Conservation (phyloP, 2,113 vertebrate genomes). For the Anoura caudifer region DNA sequence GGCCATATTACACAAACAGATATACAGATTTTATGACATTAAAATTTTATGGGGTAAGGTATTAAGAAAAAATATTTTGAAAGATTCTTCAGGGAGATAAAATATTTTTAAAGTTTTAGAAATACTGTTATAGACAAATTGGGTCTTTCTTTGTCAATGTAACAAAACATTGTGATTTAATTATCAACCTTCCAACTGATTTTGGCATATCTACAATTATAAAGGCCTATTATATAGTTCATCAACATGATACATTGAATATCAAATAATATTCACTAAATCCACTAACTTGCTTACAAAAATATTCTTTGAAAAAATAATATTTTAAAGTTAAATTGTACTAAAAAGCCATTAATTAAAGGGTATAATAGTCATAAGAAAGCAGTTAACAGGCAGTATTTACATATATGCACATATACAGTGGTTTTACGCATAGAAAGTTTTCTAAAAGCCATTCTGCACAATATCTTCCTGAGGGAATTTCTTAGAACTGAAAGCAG, state of each 20-base stretch:
- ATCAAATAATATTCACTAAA: neutral
- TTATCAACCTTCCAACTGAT: neutral
- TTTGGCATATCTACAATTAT: neutral
- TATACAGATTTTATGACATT: neutral
- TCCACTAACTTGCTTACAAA: neutral
- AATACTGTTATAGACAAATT: neutral
- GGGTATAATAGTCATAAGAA: neutral
- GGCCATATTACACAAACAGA: neutral
- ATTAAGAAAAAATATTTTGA: neutral
- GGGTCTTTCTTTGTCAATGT: neutral
- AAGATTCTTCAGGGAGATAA: neutral
- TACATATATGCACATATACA: neutral
- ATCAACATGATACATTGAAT: neutral
- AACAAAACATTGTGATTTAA: neutral
- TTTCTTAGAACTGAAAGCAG: neutral
- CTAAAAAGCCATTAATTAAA: neutral
- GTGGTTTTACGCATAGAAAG: neutral
- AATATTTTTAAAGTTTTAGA: neutral
- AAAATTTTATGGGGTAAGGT: neutral
- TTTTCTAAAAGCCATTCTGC: neutral
- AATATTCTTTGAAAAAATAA: neutral
- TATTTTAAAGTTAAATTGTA: neutral
- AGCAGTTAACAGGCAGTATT: neutral
- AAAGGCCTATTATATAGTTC: neutral
- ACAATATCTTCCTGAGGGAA: neutral